Percentiles rank a stretch among this genome's conserved stretches.
These are phyloP conservation scores for Drosophila mimetica DNA, from an alignment of 2,888 invertebrate genomes.

Conservation along the genomic window DNA sequence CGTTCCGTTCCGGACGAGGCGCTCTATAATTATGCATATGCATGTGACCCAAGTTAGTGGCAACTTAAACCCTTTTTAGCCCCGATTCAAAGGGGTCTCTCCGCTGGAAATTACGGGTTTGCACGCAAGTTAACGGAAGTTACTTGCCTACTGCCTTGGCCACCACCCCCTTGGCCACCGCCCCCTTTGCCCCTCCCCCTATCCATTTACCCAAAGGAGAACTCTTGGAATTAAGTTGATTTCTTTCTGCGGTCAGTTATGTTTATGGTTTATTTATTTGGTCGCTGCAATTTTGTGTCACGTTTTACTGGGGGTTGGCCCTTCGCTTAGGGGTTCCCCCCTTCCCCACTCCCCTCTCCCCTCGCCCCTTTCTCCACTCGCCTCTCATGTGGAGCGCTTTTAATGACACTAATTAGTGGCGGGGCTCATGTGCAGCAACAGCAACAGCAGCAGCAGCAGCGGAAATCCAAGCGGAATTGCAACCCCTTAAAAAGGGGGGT, in stretches of 20 bases:
- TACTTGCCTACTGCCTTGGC: constrained; percentile 29
- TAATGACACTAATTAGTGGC: constrained; percentile 85
- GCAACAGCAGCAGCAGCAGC: constrained; percentile 78
- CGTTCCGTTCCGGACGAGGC: constrained; percentile 57
- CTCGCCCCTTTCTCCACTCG: neutral
- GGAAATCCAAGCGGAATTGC: constrained; percentile 8
- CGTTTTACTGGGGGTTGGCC: constrained; percentile 51
- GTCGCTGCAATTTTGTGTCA: constrained; percentile 69
- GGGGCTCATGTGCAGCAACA: constrained; percentile 82
- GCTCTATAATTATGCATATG: constrained; percentile 71
- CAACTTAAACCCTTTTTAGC: constrained; percentile 76
- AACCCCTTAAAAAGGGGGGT: neutral
- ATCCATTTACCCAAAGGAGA: neutral
- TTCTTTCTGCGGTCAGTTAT: constrained; percentile 72
- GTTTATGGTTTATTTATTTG: constrained; percentile 77
- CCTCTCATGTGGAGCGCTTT: constrained; percentile 65
- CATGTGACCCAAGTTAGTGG: constrained; percentile 44
- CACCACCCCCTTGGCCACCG: neutral
- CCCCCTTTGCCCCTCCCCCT: neutral
- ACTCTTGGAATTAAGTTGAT: constrained; percentile 48
- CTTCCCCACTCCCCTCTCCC: no score
- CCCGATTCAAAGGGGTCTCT: constrained; percentile 52
- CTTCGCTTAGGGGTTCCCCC: constrained; percentile 9
- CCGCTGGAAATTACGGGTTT: constrained; percentile 64
- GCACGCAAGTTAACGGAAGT: constrained; percentile 76